Base-by-base conservation (phyloP, 92 coral and sea anemone species). In the Desmophyllum pertusum region DNA sequence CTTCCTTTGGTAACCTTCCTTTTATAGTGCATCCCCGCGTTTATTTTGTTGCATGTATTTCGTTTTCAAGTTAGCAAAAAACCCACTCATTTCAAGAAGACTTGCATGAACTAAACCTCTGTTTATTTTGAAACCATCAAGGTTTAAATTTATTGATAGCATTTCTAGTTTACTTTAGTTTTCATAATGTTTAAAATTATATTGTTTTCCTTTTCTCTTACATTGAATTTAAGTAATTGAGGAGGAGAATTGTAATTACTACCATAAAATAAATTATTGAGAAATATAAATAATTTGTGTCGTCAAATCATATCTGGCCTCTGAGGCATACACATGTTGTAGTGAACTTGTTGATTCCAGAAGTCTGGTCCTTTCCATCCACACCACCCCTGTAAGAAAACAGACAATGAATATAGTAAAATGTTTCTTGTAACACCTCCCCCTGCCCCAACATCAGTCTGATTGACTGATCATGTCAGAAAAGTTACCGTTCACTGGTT, bases 341-440 rank as follows among this genome's bases (percentile, higher is more conserved):
- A 96, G 45, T 96, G 97, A n/a, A 98, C 99, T 81, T 92, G 98
- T 64, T 96, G 98, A 83, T 94, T 95, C 99, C 99, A 96, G 85
- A 96, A 96, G 80, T 80, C 86, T 3, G 95, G 93, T 15, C 94
- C 90, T 70, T 96, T 96, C 99, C 99, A 96, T n/a, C 98, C 99
- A 91, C 98, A 94, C 99, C 99, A 96, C 40, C 98, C 99, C 99
- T 96, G 74, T n/a, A 84, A 86, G 25, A 37, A 38, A 61, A 18
- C 0, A 30, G 40, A 27, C 3, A 1, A 37, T 3, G 7, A 37
- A 36, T 38, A 4, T 17, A 37, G n/a, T 0, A 13, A 25, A n/a
- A 61, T 29, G 10, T 18, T 10, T 3, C 52, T 6, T 46, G 0
- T 46, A 46, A 46, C 11, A 23, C 66, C 66, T 30, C 9, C 66